phyloP scores from a whole-genome alignment of 2,888 invertebrate genomes.

The Nudaria mundana region DNA sequence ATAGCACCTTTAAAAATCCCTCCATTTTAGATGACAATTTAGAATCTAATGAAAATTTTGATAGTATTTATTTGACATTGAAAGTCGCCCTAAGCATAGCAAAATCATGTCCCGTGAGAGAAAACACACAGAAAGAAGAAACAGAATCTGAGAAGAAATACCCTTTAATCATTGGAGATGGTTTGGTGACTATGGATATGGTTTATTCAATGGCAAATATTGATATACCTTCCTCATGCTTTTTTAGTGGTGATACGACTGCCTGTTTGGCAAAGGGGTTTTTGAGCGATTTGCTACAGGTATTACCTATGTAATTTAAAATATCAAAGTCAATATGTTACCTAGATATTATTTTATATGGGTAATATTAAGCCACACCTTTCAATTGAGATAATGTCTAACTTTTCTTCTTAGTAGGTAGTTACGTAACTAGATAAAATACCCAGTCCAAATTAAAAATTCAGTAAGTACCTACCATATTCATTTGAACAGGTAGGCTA shows the following conservation, averaged over 20 bases:
- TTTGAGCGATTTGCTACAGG: constrained; percentile 58
- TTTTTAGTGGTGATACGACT: constrained; percentile 54
- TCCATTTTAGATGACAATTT: constrained; percentile 45
- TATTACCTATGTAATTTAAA: constrained; percentile 20
- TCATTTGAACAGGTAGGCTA: too few relatives aligned
- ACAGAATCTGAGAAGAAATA: constrained; percentile 13
- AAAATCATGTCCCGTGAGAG: constrained; percentile 14
- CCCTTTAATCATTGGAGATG: constrained; percentile 62
- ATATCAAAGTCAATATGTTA: too few relatives aligned
- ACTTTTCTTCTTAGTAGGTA: too few relatives aligned
- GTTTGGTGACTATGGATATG: constrained; percentile 57
- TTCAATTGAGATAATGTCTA: too few relatives aligned
- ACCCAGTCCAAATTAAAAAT: too few relatives aligned
- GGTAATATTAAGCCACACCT: too few relatives aligned
- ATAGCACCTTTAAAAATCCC: constrained; percentile 59
- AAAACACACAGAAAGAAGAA: constrained; percentile 5
- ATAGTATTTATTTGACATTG: constrained; percentile 54
- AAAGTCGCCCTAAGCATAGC: constrained; percentile 57
- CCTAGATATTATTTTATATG: too few relatives aligned
- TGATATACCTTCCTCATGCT: constrained; percentile 49
- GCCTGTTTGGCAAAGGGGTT: constrained; percentile 46
- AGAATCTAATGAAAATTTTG: constrained; percentile 46
- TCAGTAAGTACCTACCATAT: too few relatives aligned
- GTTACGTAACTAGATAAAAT: too few relatives aligned
- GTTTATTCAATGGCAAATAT: constrained; percentile 48